Conservation (phyloP, 2,113 vertebrate genomes). For the Planiliza haematocheilus region DNA sequence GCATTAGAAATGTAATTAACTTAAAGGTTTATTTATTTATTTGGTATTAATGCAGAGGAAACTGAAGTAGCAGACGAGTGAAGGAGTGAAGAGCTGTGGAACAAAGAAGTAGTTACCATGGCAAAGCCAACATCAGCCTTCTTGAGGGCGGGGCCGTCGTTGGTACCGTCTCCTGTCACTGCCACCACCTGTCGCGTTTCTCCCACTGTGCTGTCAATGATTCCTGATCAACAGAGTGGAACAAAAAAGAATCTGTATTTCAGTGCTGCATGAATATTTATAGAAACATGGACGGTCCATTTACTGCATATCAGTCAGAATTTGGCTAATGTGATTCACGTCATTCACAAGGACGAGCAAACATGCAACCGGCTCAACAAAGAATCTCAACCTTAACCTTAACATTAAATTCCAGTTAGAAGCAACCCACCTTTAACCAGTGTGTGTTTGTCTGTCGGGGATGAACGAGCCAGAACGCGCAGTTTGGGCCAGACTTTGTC, state of each 20-base stretch:
- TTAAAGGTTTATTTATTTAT: neutral
- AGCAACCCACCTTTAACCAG: constrained; percentile 93
- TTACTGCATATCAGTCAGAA: neutral
- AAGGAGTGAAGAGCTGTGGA: neutral
- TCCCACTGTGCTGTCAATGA: constrained; percentile 94
- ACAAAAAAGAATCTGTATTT: constrained; percentile 8
- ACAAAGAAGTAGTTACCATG: constrained; percentile 85
- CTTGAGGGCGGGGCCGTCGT: constrained; percentile 96
- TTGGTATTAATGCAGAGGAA: constrained; percentile 37
- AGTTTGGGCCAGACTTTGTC: constrained; percentile 97
- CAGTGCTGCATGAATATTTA: neutral
- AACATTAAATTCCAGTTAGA: neutral
- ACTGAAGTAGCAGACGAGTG: constrained; percentile 17
- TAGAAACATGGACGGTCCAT: neutral
- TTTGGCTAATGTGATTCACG: neutral
- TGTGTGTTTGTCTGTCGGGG: constrained; percentile 97
- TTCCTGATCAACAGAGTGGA: constrained; percentile 82
- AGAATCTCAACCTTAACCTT: no score
- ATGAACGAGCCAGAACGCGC: constrained; percentile 94
- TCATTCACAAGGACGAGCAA: neutral
- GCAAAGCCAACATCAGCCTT: constrained; percentile 99
- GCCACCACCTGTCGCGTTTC: constrained; percentile 97
- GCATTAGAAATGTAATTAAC: constrained; percentile 40
- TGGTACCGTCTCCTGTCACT: constrained; percentile 97
- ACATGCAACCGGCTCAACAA: neutral